phyloP scores from a whole-genome alignment of 2,888 invertebrate species.

The Chymomyza procnemis region DNA sequence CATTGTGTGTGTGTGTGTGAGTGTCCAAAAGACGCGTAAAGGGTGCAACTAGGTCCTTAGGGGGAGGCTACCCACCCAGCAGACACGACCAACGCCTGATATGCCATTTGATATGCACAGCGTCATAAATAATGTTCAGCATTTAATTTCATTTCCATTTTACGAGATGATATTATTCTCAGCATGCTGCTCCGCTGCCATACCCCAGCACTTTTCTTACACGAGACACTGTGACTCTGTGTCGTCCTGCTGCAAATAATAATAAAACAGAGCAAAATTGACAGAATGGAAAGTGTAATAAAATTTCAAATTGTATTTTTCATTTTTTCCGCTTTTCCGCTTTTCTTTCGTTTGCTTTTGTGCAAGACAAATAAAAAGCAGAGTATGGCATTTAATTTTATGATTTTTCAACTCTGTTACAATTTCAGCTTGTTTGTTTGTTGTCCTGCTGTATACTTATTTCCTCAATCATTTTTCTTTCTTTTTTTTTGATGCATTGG shows the following conservation, averaged over 20 bases:
- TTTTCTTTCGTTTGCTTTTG: conserved; percentile 3
- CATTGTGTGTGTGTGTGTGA: too few relatives aligned
- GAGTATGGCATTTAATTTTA: conserved; percentile 53
- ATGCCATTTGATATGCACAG: conserved; percentile 69
- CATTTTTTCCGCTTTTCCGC: conserved; percentile 43
- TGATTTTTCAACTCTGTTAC: conserved; percentile 44
- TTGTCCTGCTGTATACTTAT: neutral
- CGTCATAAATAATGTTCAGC: conserved; percentile 72
- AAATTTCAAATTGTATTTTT: conserved; percentile 66
- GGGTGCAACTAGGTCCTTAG: conserved; percentile 2
- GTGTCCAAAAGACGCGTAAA: neutral
- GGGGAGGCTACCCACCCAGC: neutral
- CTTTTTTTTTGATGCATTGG: neutral
- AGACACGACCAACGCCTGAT: neutral
- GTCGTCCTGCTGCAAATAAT: neutral
- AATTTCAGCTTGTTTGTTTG: conserved; percentile 12
- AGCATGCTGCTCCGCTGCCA: conserved; percentile 19
- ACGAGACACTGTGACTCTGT: neutral
- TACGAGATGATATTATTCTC: conserved; percentile 67
- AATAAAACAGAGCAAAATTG: conserved; percentile 29
- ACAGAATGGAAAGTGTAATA: conserved; percentile 69
- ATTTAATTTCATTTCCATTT: conserved; percentile 74
- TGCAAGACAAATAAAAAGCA: conserved; percentile 18
- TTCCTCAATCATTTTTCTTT: conserved; percentile 1
- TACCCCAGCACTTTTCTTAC: neutral